A percentile compares a stretch with the other conserved stretches of the same genome.
These are phyloP conservation scores for Crematogaster levior DNA, from an alignment of 2,888 invertebrate genomes.

Conservation along the genomic window DNA sequence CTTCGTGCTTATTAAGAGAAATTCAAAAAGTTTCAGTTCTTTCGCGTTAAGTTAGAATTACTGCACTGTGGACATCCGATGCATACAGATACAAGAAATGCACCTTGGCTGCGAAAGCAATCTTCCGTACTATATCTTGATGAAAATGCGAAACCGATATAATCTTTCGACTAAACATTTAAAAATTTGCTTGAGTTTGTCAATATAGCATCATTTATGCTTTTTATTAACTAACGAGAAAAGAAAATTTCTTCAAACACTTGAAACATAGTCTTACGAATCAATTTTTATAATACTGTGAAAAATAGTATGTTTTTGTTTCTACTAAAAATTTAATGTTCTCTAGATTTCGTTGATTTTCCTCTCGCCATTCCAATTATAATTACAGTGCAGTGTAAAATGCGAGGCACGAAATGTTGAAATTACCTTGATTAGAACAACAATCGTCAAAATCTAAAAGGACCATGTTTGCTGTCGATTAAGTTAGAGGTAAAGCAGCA, in stretches of 20 bases:
- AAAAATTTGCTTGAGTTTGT: background rate
- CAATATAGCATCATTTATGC: background rate
- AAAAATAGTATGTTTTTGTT: background rate
- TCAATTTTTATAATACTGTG: background rate
- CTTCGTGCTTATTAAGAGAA: constrained; percentile 71
- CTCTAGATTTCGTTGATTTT: background rate
- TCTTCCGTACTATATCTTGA: background rate
- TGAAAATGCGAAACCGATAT: background rate
- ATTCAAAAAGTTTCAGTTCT: constrained; percentile 67
- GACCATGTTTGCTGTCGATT: constrained; percentile 19
- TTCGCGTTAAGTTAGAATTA: constrained; percentile 59
- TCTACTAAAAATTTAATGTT: background rate
- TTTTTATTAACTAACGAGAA: background rate
- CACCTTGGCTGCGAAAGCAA: background rate
- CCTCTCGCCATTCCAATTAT: background rate
- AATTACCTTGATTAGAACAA: background rate
- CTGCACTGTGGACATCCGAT: constrained; percentile 25
- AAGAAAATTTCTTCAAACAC: background rate
- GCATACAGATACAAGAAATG: constrained; percentile 41
- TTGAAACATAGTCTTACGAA: background rate
- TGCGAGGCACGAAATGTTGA: background rate
- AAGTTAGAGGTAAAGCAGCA: constrained; percentile 8
- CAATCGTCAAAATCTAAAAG: constrained; percentile 9
- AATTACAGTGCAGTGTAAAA: constrained; percentile 1
- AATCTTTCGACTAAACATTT: background rate